Base-by-base conservation (phyloP, 2,888 invertebrate species). In the Cheilosia impressa region DNA sequence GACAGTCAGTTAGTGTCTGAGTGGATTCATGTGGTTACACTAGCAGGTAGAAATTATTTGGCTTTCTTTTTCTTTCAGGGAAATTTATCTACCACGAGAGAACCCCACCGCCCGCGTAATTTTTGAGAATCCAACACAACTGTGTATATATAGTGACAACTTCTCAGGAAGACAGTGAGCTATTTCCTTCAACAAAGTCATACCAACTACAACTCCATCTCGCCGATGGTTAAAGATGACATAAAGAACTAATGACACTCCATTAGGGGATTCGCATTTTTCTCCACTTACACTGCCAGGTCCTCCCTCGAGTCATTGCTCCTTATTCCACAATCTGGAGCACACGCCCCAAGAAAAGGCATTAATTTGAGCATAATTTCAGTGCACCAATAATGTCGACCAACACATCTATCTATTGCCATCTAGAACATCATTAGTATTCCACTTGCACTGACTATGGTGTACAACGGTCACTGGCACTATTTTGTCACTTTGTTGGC, bases 401-500 rank as follows among this genome's bases (percentile, higher is more conserved):
- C 31, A 7, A 24, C 53, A 27, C 27, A 43, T 43, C 27, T 63
- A 10, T 19, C 34, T 34, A 27, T n/a, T 45, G 22, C 43, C 31
- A 27, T 62, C 24, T 22, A 3, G 27, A 15, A 43, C 13, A 24
- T 41, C 52, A 72, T 72, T 76, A 76, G 68, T 68, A 68, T 77
- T 77, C 58, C 31, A 43, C 52, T 27, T 6, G 57, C 19, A 1
- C 34, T 27, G 41, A 15, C 75, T 19, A 31, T 24, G 17, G 38
- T 66, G 76, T 38, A 38, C 13, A 38, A 13, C 38, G 13, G 38
- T 66, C 66, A 19, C 27, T 58, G 34, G 19, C 34, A 69, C 76
- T 81, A 63, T 80, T 63, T 57, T 63, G 43, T 62, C 55, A 57
- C 58, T 53, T 47, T 62, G 69, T 24, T 69, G 50, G 34, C 57